Evolutionary conservation across 2,888 invertebrate species (phyloP).

Genomic region (Idaea dimidiata): DNA sequence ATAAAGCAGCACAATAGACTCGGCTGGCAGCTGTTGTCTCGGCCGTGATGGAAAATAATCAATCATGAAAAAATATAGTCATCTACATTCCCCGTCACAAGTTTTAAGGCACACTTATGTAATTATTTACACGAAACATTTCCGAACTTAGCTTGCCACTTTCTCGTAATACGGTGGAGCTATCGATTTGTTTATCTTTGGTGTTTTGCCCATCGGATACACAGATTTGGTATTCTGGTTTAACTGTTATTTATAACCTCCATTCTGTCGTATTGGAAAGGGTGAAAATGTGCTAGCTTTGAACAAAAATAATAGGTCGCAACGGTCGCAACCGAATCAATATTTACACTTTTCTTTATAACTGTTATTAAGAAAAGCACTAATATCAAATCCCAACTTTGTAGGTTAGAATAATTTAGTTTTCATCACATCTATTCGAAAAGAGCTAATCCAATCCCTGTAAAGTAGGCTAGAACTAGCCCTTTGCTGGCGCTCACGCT

Average conservation of each 20-base stretch:
- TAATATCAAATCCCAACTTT: no score
- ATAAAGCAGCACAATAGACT: neutral
- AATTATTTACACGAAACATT: conserved; percentile 32
- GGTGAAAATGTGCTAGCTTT: conserved; percentile 12
- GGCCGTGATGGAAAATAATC: conserved; percentile 29
- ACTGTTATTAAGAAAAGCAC: conserved; percentile 16
- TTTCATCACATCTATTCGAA: no score
- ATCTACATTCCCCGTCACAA: conserved; percentile 27
- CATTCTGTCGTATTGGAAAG: conserved; percentile 7
- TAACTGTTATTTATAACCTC: conserved; percentile 21
- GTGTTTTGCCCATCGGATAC: conserved; percentile 18
- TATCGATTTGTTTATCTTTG: conserved; percentile 23
- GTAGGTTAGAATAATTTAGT: no score
- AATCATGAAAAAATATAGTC: conserved; percentile 33
- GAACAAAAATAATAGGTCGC: conserved; percentile 23
- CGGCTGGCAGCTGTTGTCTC: neutral
- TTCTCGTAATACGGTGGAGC: conserved; percentile 8
- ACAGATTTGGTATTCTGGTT: conserved; percentile 12
- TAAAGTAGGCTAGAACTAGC: no score
- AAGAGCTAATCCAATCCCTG: no score
- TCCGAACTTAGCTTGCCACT: neutral
- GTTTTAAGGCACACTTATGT: conserved; percentile 37
- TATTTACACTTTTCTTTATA: conserved; percentile 28
- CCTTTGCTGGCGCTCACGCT: no score
- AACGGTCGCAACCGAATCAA: conserved; percentile 22